Conservation (phyloP, 1,140 invertebrate species). For the Neodiprion fabricii region DNA sequence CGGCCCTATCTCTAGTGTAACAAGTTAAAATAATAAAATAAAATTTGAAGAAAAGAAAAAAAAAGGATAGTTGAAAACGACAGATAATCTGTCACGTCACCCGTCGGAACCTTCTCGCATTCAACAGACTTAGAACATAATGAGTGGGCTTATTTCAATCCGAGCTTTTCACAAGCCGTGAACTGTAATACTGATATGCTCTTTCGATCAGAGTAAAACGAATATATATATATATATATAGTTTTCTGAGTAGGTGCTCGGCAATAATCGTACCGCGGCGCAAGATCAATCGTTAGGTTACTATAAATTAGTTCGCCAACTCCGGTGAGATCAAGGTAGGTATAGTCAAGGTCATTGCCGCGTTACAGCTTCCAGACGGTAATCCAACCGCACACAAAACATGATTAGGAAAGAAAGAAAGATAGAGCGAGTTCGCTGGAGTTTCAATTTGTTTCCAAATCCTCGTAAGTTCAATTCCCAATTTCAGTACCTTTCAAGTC, state of each 20-base stretch:
- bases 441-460: background rate
- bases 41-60: no score
- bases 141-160: background rate
- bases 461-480: background rate
- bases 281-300: background rate
- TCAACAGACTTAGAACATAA: background rate
- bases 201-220: background rate
- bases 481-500: background rate
- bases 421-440: background rate
- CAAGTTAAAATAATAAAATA: background rate
- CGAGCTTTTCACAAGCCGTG: background rate
- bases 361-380: background rate
- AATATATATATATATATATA: background rate
- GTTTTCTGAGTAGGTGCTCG: background rate
- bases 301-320: constrained; percentile 1
- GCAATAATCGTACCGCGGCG: background rate
- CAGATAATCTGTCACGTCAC: background rate
- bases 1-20: background rate
- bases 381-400: background rate
- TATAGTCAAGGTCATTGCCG: background rate
- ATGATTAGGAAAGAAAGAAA: background rate
- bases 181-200: background rate
- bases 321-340: background rate
- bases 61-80: background rate
- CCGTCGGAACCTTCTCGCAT: background rate